phyloP scores from a whole-genome alignment of 2,113 vertebrate genomes.

The Neodontobutis hainanensis region DNA sequence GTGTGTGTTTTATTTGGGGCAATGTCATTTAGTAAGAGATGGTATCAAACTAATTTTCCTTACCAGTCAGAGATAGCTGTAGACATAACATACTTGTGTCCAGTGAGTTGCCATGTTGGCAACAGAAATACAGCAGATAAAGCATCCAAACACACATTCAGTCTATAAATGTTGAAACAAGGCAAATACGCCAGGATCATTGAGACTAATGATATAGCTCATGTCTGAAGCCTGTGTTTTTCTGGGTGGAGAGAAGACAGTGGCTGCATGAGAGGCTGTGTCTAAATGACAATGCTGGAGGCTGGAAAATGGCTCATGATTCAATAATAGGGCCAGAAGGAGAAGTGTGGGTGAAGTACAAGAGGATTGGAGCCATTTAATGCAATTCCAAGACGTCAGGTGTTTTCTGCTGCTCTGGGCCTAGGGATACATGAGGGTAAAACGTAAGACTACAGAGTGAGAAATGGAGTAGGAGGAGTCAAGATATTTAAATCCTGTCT shows the following conservation, averaged over 20 bases:
- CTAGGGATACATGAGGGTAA: constrained; percentile 10
- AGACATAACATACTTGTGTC: constrained; percentile 40
- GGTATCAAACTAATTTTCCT: constrained; percentile 36
- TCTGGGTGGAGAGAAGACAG: constrained; percentile 45
- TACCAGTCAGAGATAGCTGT: constrained; percentile 51
- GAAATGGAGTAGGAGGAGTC: constrained; percentile 45
- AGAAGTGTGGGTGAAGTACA: not conserved
- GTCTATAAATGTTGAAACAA: constrained; percentile 15
- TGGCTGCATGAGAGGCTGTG: constrained; percentile 48
- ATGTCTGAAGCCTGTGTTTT: constrained; percentile 51
- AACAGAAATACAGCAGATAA: constrained; percentile 21
- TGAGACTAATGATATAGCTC: constrained; percentile 55
- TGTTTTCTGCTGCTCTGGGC: constrained; percentile 28
- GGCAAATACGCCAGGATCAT: constrained; percentile 48
- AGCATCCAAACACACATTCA: constrained; percentile 8
- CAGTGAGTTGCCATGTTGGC: constrained; percentile 30
- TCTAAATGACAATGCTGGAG: constrained; percentile 57
- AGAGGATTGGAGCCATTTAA: not conserved
- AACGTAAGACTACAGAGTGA: constrained; percentile 25
- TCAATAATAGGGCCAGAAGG: constrained; percentile 17
- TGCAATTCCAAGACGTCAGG: constrained; percentile 31
- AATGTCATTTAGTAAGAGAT: constrained; percentile 32
- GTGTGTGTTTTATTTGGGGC: too few relatives aligned
- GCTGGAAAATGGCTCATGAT: constrained; percentile 46
- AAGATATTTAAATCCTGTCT: constrained; percentile 71